These are phyloP conservation scores for Lamprologus callipterus DNA, from an alignment of 2,113 vertebrate genomes.

Conservation along the genomic window DNA sequence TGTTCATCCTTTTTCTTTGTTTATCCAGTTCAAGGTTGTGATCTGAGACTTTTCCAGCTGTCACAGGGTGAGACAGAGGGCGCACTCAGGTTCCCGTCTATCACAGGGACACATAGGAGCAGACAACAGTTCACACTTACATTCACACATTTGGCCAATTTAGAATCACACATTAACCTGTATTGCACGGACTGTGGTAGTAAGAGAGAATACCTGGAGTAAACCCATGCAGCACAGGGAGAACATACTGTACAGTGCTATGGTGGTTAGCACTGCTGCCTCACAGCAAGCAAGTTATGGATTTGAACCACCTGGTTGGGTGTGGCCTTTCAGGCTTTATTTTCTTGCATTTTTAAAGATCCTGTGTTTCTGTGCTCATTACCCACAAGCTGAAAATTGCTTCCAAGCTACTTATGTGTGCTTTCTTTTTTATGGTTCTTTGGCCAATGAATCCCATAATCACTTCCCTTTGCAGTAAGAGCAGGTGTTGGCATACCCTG, in stretches of 20 bases:
- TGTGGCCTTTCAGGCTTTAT: neutral
- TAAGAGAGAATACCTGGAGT: neutral
- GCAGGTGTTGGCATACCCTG: neutral
- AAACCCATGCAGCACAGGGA: neutral
- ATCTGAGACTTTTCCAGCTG: neutral
- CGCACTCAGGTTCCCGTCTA: too few species aligned
- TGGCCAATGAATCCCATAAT: neutral
- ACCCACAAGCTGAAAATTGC: neutral
- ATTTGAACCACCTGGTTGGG: neutral
- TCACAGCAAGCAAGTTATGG: neutral
- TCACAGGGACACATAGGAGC: too few species aligned
- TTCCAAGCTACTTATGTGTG: neutral
- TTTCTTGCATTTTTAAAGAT: neutral
- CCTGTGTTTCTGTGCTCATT: neutral
- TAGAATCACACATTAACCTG: too few species aligned
- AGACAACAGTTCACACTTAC: too few species aligned
- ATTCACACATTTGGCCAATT: too few species aligned
- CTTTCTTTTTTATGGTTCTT: neutral
- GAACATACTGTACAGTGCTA: neutral
- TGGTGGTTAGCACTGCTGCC: neutral
- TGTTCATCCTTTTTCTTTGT: neutral
- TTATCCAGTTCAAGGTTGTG: neutral
- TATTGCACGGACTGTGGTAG: accelerated
- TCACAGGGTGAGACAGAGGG: too few species aligned
- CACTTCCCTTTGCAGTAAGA: neutral